phyloP scores from a whole-genome alignment of 2,113 vertebrate genomes.

The Capricornis sumatraensis region DNA sequence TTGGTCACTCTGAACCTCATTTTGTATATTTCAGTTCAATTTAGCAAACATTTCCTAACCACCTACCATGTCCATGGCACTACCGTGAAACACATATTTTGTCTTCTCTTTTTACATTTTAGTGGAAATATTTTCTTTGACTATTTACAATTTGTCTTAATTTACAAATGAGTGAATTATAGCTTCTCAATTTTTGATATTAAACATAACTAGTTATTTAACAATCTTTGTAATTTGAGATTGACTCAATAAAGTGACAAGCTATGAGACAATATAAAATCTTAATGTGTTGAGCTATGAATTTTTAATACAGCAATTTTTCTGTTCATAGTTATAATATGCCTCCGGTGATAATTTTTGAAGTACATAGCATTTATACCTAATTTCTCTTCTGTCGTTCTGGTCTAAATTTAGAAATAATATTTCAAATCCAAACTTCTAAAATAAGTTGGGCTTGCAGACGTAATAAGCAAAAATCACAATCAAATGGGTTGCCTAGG shows the following conservation, averaged over 20 bases:
- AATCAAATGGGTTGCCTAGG: background rate
- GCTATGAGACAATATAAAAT: slow-evolving; percentile 37
- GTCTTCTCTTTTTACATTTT: background rate
- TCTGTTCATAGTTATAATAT: slow-evolving; percentile 50
- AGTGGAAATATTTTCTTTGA: background rate
- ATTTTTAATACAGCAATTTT: slow-evolving; percentile 56
- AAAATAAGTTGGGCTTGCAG: background rate
- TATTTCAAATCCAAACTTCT: background rate
- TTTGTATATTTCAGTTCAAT: background rate
- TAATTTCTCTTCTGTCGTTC: background rate
- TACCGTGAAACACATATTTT: background rate
- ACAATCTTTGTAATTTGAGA: slow-evolving; percentile 25
- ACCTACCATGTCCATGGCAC: background rate
- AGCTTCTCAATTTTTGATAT: slow-evolving; percentile 16
- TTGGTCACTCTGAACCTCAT: background rate
- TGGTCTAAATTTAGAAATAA: slow-evolving; percentile 42
- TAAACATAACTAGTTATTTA: slow-evolving; percentile 35
- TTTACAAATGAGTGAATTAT: slow-evolving; percentile 9
- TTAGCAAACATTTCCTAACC: slow-evolving; percentile 3
- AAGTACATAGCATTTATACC: slow-evolving; percentile 28
- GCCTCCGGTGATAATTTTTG: slow-evolving; percentile 30
- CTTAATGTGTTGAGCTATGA: slow-evolving; percentile 51
- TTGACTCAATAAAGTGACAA: slow-evolving; percentile 59
- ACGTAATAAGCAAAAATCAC: background rate
- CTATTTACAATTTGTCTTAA: slow-evolving; percentile 11